A percentile compares a stretch with the other conserved stretches of the same genome.
Evolutionary conservation across 2,888 invertebrate genomes (phyloP).

Genomic region (Acleris cristana): DNA sequence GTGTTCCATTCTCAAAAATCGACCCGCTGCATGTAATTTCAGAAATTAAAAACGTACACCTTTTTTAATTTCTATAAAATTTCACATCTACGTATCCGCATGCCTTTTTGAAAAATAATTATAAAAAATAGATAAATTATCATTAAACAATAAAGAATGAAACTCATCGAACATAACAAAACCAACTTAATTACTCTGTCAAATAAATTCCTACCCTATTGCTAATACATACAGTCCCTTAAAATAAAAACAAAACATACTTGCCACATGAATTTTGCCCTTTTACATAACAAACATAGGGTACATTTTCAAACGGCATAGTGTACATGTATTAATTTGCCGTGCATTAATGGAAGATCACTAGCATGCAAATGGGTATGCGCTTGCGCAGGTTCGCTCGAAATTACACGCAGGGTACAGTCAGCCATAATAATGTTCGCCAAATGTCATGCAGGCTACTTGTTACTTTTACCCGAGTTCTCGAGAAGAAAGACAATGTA

Average conservation of each 20-base stretch:
- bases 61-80: no score
- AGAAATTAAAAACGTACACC: no score
- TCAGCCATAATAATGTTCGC: neutral
- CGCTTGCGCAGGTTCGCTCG: slow-evolving; percentile 15
- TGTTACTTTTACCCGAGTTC: no score
- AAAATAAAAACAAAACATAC: no score
- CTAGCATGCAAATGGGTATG: slow-evolving; percentile 32
- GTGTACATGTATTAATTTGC: slow-evolving; percentile 19
- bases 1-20: no score
- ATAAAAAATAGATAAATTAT: neutral
- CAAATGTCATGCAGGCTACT: no score
- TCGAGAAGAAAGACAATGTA: no score
- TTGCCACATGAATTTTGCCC: neutral
- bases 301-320: neutral
- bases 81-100: no score
- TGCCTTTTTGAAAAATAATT: no score
- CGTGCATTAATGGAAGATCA: slow-evolving; percentile 23
- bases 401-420: slow-evolving; percentile 18
- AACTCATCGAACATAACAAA: neutral
- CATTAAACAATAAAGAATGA: slow-evolving; percentile 17
- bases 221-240: neutral
- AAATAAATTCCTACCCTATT: slow-evolving; percentile 20
- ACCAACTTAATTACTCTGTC: slow-evolving; percentile 14
- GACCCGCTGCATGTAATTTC: no score
- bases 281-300: neutral